Evolutionary conservation across 2,888 invertebrate genomes (phyloP), one percentile per base, ranked within the genome.

Genomic region (Noctua pronuba): DNA sequence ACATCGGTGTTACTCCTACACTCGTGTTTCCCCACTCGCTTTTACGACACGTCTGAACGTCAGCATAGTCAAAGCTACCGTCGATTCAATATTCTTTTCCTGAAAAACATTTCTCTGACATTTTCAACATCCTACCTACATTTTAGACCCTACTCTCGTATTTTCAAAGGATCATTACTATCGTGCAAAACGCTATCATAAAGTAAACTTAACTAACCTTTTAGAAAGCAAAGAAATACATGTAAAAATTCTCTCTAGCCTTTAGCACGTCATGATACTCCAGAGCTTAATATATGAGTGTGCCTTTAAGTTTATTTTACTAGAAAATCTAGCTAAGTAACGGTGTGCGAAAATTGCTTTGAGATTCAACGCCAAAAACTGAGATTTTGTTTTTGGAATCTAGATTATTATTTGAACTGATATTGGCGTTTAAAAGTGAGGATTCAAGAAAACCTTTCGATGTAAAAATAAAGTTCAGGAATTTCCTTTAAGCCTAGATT

Each of bases 341-440:
- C 69, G 72, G 75, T 66, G 60, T 77, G 66, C 21, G 65, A 79
- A 82, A 82, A 88, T 77, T 75, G 52, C 74, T 78, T 79, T 82
- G 62, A 84, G 67, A 89, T 31, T 83, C 44, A 66, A 70, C 44
- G 46, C 41, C 58, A 64, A 65, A 80, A 41, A 73, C 41, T 80
- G 38, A 67, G 79, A 88, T 85, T 89, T 83, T 78, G 74, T 79
- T 76, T 76, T 77, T 38, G 41, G 24, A 81, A 71, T 64, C n/a
- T 70, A 62, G n/a, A n/a, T n/a, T n/a, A n/a, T n/a, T 64, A 31
- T 64, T 44, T 28, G n/a, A 77, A 83, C n/a, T 76, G 21, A 28
- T 49, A 41, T 82, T 60, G n/a, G 35, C 6, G 13, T 49, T 16
- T 41, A 41, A 44, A 35, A 74, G 21, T 16, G 16, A 24, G 58